Evolutionary conservation across 2,888 invertebrate genomes (phyloP).

Genomic region (Desoria tigrina): DNA sequence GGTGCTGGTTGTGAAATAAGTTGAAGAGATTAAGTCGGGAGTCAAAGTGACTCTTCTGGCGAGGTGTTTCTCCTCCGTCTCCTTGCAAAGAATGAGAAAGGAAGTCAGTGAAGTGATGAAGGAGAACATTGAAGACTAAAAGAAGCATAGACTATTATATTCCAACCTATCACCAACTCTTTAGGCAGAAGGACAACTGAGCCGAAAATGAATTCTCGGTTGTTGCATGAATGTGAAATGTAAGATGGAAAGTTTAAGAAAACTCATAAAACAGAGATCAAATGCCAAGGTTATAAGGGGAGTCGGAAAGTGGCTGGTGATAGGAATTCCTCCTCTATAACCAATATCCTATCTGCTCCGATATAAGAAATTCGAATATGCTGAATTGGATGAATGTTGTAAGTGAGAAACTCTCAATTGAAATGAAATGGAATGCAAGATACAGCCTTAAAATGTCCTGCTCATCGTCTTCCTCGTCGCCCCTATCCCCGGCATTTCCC

Average conservation of each 20-base stretch:
- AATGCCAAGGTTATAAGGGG: conserved; percentile 22
- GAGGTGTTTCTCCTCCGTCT: neutral
- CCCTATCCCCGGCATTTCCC: conserved; percentile 25
- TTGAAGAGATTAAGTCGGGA: conserved; percentile 5
- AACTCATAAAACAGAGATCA: conserved; percentile 48
- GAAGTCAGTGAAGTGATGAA: conserved; percentile 12
- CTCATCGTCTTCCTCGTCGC: conserved; percentile 12
- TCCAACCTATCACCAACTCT: neutral
- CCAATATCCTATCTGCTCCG: neutral
- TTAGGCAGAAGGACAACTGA: neutral
- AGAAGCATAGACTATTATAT: neutral
- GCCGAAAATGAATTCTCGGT: conserved; percentile 40
- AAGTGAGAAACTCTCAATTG: conserved; percentile 46
- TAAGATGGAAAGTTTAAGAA: conserved; percentile 41
- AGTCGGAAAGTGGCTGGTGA: neutral
- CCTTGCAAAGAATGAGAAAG: conserved; percentile 7
- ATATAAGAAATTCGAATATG: conserved; percentile 11
- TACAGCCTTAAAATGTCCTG: conserved; percentile 39
- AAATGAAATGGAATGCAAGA: conserved; percentile 47
- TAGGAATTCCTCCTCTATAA: neutral
- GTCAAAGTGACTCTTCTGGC: too few relatives aligned
- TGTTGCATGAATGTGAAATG: conserved; percentile 24
- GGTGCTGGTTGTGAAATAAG: conserved; percentile 3
- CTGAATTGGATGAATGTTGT: conserved; percentile 28
- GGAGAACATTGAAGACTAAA: neutral